Conservation (phyloP, 2,888 invertebrate genomes). For the Drosophila melanosoma region DNA sequence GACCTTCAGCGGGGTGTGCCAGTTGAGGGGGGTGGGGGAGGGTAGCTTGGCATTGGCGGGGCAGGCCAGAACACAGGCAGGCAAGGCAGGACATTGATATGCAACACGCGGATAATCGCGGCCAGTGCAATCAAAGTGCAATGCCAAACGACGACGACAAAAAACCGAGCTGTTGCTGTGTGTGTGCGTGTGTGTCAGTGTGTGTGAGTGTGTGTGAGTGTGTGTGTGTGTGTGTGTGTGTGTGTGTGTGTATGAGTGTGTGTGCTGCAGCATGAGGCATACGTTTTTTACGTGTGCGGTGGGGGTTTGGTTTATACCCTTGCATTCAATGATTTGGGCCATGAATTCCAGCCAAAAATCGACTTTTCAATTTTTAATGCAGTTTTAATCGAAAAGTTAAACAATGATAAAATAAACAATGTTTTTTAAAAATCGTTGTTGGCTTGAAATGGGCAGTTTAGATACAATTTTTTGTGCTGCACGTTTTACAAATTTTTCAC, state of each 20-base stretch:
- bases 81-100: conserved; percentile 75
- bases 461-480: neutral
- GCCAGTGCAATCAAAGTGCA: conserved; percentile 79
- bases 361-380: too few relatives aligned
- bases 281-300: conserved; percentile 6
- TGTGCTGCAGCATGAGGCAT: conserved; percentile 2
- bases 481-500: neutral
- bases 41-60: neutral
- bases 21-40: neutral
- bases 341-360: neutral
- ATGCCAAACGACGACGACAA: conserved; percentile 53
- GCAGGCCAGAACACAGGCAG: conserved; percentile 73
- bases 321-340: neutral
- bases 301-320: conserved; percentile 8
- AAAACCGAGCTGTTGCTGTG: conserved; percentile 15
- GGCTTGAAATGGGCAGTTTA: too few relatives aligned
- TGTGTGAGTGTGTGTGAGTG: neutral
- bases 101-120: conserved; percentile 79
- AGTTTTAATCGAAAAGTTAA: neutral
- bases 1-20: conserved; percentile 61
- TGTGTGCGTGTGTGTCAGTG: neutral
- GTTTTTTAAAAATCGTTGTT: neutral
- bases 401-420: neutral
- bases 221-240: neutral
- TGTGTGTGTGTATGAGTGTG: neutral